Base-by-base conservation (phyloP, 2,888 invertebrate species). In the Alviniconcha strummeri region DNA sequence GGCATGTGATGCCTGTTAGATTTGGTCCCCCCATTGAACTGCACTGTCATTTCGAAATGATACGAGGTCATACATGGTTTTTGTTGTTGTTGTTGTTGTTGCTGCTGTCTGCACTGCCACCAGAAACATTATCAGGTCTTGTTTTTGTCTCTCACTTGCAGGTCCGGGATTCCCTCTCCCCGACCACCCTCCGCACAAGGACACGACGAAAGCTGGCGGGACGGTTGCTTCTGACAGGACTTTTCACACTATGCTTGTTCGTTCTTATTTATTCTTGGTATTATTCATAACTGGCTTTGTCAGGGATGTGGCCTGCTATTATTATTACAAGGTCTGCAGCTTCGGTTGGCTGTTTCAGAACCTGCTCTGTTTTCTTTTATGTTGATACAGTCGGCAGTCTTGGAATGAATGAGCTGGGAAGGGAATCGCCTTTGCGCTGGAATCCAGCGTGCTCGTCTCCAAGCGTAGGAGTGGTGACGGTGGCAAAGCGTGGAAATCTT, bases 171-270 rank as follows among this genome's bases (percentile, higher is more conserved):
- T 54, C 87, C 88, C 56, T 88, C 88, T 56, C 87, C 87, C n/a
- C 82, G 87, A 71, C 87, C 86, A 54, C 80, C 81, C 77, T 82
- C 81, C 77, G 77, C 82, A 56, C 75, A 84, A 13, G 80, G 82
- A 52, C 56, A 76, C 9, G 92, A 91, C 83, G 91, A 92, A 79
- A 92, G 90, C 82, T 92, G 92, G 92, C 88, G 90, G 79, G 92
- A 92, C 69, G 92, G 92, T 3, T 92, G 92, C 83, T 92, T 91
- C 87, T 92, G 84, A 86, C 74, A 72, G 76, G 17, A 71, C 60
- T 60, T 5, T 55, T 54, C 6, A 11, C n/a, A 13, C 15, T 82
- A 52, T 36, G 67, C 19, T 19, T 78, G n/a, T 76, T 67, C 36
- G 17, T 71, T 15, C 56, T 69, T 67, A 80, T 52, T 80, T 80